Conservation (phyloP, 2,113 vertebrate genomes). For the Falcunculus frontatus region DNA sequence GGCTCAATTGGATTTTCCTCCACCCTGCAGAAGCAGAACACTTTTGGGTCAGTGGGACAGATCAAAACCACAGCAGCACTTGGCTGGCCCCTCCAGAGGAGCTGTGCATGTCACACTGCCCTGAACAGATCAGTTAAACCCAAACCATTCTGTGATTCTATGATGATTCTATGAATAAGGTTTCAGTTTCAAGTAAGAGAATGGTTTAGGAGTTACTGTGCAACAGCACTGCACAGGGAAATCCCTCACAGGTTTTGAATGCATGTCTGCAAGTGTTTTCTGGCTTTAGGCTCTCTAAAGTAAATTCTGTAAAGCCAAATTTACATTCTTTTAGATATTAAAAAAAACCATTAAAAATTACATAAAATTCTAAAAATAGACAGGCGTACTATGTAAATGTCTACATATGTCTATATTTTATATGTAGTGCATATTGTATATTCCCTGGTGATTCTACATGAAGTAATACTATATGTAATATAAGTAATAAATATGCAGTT, state of each 20-base stretch:
- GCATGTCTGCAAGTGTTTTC: neutral
- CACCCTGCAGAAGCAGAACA: neutral
- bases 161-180: neutral
- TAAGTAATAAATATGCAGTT: neutral
- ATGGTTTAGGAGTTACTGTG: neutral
- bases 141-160: neutral
- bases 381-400: accelerated
- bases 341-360: neutral
- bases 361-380: neutral
- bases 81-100: neutral
- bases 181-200: neutral
- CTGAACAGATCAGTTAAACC: neutral
- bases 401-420: neutral
- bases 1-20: neutral
- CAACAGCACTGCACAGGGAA: neutral
- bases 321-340: neutral
- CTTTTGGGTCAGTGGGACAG: neutral
- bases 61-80: neutral
- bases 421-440: neutral
- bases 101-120: neutral
- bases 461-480: neutral
- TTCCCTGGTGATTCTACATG: neutral
- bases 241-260: neutral
- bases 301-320: neutral
- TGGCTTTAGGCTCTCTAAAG: neutral